Evolutionary conservation across 30 jellyfish, hydroid and myxozoan genomes (phyloP).

Genomic region (Cassiopea andromeda): DNA sequence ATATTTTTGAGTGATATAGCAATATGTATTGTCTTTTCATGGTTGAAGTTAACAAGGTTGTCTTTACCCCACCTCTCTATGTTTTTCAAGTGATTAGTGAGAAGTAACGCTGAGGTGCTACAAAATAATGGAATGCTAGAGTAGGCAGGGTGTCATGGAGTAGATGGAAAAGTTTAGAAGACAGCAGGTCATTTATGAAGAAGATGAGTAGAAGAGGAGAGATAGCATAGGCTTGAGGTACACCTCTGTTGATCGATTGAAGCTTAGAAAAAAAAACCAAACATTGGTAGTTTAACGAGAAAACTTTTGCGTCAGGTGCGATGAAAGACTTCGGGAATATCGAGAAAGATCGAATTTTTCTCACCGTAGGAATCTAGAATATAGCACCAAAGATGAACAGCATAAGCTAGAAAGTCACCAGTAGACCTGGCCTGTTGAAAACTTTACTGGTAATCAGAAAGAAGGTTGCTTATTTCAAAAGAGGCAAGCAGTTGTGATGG

Average conservation of each 20-base stretch:
- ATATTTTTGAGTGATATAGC: not conserved
- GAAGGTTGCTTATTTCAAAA: not conserved
- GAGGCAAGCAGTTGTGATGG: not conserved
- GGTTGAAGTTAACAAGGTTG: not conserved
- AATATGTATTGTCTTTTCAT: not conserved
- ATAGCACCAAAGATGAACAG: not conserved
- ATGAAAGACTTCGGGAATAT: not conserved
- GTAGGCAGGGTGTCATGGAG: not conserved
- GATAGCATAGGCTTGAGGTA: no score
- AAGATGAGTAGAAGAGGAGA: not conserved
- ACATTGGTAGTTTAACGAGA: not conserved
- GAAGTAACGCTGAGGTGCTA: constrained; percentile 1
- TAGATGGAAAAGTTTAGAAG: not conserved
- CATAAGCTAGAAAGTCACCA: not conserved
- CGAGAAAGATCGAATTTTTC: not conserved
- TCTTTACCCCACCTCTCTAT: not conserved
- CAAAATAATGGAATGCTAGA: not conserved
- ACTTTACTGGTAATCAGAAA: not conserved
- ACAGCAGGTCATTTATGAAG: not conserved
- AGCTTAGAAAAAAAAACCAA: not conserved
- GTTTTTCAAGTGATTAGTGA: not conserved
- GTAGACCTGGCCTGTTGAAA: not conserved
- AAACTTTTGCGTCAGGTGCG: not conserved
- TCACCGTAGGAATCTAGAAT: not conserved
- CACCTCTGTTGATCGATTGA: not conserved